Percentiles rank a stretch among this genome's conserved stretches.
These are phyloP conservation scores for Catostomus latipinnis DNA, from an alignment of 2,797 vertebrate genomes.

Conservation along the genomic window DNA sequence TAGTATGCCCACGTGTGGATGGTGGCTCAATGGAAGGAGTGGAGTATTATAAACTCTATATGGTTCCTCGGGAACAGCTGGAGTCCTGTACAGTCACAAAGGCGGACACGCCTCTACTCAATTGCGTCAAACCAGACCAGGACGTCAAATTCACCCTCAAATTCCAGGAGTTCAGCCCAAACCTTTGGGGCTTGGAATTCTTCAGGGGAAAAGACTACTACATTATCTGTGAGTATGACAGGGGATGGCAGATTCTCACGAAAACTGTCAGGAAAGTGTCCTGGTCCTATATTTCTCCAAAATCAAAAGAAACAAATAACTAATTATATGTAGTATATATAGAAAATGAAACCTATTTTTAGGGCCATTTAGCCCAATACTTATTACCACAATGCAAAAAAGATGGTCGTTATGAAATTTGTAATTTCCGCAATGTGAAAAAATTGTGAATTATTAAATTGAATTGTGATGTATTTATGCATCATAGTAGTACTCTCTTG, in stretches of 20 bases:
- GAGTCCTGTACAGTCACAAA: constrained; percentile 96
- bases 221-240: constrained; percentile 95
- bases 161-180: constrained; percentile 99
- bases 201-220: constrained; percentile 96
- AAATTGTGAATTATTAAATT: too few species aligned
- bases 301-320: too few species aligned
- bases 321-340: too few species aligned
- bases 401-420: too few species aligned
- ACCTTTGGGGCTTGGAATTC: constrained; percentile 98
- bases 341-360: too few species aligned
- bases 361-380: too few species aligned
- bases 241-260: not conserved
- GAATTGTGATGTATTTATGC: too few species aligned
- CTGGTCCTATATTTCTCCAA: too few species aligned
- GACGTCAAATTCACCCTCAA: constrained; percentile 99
- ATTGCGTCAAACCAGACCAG: constrained; percentile 97
- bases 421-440: too few species aligned
- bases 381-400: too few species aligned
- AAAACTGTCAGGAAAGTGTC: too few species aligned
- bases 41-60: constrained; percentile 98
- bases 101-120: constrained; percentile 94
- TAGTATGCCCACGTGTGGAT: constrained; percentile 97
- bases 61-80: constrained; percentile 95
- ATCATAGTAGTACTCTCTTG: too few species aligned
- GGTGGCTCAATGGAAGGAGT: constrained; percentile 87